Base-by-base conservation (phyloP, 1,140 invertebrate genomes). In the Anastrepha ludens region DNA sequence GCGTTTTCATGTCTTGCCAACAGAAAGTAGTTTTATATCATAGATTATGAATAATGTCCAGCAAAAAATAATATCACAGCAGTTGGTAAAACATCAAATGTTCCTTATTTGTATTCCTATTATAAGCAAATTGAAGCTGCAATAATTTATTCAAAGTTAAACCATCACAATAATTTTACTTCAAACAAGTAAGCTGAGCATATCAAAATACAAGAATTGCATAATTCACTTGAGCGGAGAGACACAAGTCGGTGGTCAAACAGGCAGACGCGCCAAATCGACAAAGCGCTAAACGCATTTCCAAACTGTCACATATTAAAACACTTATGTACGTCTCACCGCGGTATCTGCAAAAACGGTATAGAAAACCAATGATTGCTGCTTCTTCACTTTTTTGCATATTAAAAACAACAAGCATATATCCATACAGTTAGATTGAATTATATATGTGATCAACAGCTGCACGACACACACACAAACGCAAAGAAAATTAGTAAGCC, bases 331-430 rank as follows among this genome's bases (percentile, higher is more conserved):
- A 11, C 44, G n/a, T 15, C 13, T 13, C 44, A 29, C 39, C 15
- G 13, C 44, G 44, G 11, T 39, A 11, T 9, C 20, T 67, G 29
- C 65, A 50, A 74, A 74, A 74, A 74, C 4, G 29, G 29, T 29
- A 29, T 4, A 55, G 29, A 81, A 74, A 81, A 81, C 15, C 5
- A 8, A 55, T 55, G 9, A 20, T 81, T 74, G n/a, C 9, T 2
- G n/a, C 47, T 55, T 81, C 47, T 81, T 29, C 74, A 55, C 47
- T 20, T 8, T 44, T 78, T 78, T 55, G 74, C 44, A 78, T 78
- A 78, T 55, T 55, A 78, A 78, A 55, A 78, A 55, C 20, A 78
- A 55, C 47, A 70, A 70, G 44, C 15, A 70, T 44, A 15, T 1
- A 70, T 20, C 20, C 9, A 55, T 1, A 81, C 0, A 55, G 11